phyloP scores from a whole-genome alignment of 2,888 invertebrate species.

The Teinopalpus imperialis region DNA sequence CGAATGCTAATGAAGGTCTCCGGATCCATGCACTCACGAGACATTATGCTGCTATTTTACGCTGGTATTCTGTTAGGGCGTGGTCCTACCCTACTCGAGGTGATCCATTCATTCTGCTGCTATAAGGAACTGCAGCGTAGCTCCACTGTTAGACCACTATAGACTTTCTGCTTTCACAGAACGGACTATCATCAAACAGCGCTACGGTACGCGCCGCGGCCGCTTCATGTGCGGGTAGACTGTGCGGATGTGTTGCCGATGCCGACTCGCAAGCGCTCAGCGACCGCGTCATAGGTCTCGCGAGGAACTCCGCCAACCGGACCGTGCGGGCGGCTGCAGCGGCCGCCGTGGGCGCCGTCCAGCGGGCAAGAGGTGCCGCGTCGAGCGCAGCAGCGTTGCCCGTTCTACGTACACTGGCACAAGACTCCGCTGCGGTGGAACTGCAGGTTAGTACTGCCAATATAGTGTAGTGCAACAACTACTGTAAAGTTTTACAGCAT shows the following conservation, averaged over 20 bases:
- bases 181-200: conserved; percentile 88
- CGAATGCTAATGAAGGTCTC: too few species aligned
- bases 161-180: too few species aligned
- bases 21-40: too few species aligned
- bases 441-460: conserved; percentile 92
- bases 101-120: too few species aligned
- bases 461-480: too few species aligned
- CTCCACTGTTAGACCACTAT: too few species aligned
- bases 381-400: conserved; percentile 98
- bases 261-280: conserved; percentile 61
- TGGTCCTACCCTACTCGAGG: too few species aligned
- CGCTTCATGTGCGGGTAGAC: conserved; percentile 96
- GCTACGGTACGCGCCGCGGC: conserved; percentile 95
- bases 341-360: conserved; percentile 96
- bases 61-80: too few species aligned
- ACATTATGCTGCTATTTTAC: too few species aligned
- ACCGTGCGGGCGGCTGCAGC: conserved; percentile 62
- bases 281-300: conserved; percentile 57
- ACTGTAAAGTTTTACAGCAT: too few species aligned
- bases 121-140: too few species aligned
- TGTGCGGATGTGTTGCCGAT: conserved; percentile 74
- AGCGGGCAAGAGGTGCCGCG: conserved; percentile 97
- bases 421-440: conserved; percentile 95
- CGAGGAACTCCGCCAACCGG: conserved; percentile 48
- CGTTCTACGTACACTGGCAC: conserved; percentile 95